phyloP scores from a whole-genome alignment of 2,888 invertebrate genomes.

The Temnothorax rugatulus region DNA sequence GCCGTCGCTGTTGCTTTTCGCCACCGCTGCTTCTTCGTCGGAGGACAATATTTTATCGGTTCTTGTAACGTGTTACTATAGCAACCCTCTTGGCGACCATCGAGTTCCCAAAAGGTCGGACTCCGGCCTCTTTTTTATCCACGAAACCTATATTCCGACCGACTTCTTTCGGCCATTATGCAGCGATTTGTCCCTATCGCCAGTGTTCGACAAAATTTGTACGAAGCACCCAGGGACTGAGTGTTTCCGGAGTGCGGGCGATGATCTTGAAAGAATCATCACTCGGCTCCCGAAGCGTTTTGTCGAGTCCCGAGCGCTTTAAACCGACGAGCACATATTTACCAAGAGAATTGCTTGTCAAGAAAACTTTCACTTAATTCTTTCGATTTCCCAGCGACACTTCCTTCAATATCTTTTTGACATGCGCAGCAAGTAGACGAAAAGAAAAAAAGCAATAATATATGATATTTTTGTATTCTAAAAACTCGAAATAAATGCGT shows the following conservation, averaged over 20 bases:
- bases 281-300: conserved; percentile 5
- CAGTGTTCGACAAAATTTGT: conserved; percentile 23
- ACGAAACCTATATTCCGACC: conserved; percentile 65
- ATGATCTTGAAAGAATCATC: conserved; percentile 36
- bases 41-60: conserved; percentile 82
- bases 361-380: conserved; percentile 43
- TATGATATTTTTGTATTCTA: not conserved
- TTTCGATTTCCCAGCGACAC: not conserved
- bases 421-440: not conserved
- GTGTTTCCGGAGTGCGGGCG: conserved; percentile 2
- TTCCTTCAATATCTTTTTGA: not conserved
- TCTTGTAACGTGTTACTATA: conserved; percentile 80
- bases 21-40: conserved; percentile 65
- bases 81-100: conserved; percentile 78
- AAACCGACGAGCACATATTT: conserved; percentile 34
- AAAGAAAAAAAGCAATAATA: not conserved
- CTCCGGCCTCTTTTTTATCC: conserved; percentile 67
- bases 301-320: not conserved
- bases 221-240: conserved; percentile 3
- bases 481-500: not conserved
- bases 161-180: conserved; percentile 73
- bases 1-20: conserved; percentile 55
- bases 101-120: conserved; percentile 68
- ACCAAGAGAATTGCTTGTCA: not conserved
- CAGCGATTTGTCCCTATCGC: conserved; percentile 66